Evolutionary conservation across 2,113 vertebrate genomes (phyloP).

Genomic region (Synchiropus splendidus): DNA sequence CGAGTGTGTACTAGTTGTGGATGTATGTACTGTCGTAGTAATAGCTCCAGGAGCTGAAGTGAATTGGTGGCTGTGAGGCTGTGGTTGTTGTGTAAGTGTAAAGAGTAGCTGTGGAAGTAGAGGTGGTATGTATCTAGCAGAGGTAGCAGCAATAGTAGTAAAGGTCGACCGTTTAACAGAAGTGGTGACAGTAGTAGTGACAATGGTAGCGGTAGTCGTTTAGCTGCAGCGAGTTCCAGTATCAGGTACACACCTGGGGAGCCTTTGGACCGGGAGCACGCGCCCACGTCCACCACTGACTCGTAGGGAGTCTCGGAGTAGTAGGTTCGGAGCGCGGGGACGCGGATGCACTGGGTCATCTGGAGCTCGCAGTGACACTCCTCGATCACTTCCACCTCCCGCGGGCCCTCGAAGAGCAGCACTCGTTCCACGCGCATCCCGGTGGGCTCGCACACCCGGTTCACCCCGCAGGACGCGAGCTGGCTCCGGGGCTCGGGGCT

Average conservation of each 20-base stretch:
- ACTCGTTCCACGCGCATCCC: slow-evolving; percentile 50
- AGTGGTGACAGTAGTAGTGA: too few species aligned
- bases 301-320: slow-evolving; percentile 67
- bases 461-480: slow-evolving; percentile 42
- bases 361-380: slow-evolving; percentile 64
- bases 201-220: too few species aligned
- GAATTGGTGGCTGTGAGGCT: too few species aligned
- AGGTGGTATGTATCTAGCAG: too few species aligned
- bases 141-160: too few species aligned
- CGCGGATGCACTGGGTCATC: slow-evolving; percentile 49
- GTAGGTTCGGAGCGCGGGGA: slow-evolving; percentile 66
- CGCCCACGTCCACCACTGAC: slow-evolving; percentile 57
- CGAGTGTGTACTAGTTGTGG: too few species aligned
- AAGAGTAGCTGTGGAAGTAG: too few species aligned
- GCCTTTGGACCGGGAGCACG: slow-evolving; percentile 56
- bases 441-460: slow-evolving; percentile 54
- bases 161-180: too few species aligned
- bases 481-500: neutral
- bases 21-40: too few species aligned
- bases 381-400: slow-evolving; percentile 61
- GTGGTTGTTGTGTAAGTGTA: too few species aligned
- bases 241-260: slow-evolving; percentile 46
- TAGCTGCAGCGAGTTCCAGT: too few species aligned
- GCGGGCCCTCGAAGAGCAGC: slow-evolving; percentile 54
- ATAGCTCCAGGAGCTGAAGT: too few species aligned